phyloP scores from a whole-genome alignment of 2,888 invertebrate genomes.

The Melanostoma mellinum region DNA sequence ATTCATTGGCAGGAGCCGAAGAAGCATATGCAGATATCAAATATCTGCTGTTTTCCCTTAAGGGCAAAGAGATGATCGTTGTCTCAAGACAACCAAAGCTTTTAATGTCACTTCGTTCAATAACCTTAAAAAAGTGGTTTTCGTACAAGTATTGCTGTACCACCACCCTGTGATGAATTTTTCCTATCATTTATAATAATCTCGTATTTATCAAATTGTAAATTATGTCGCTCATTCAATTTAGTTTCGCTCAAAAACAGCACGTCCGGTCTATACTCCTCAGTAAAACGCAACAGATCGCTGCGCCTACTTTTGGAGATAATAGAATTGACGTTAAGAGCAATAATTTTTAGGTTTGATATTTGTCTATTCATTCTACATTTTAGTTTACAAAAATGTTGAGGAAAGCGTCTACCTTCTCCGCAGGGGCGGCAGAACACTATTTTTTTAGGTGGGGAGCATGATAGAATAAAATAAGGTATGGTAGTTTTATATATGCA shows the following conservation, averaged over 20 bases:
- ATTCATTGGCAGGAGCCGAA: too few species aligned
- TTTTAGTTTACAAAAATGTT: too few species aligned
- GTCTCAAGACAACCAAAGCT: conserved; percentile 15
- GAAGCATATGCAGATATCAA: too few species aligned
- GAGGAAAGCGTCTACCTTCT: too few species aligned
- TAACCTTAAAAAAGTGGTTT: neutral
- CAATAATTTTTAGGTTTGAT: too few species aligned
- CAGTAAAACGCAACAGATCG: conserved; percentile 1
- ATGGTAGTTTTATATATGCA: too few species aligned
- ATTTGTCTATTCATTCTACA: too few species aligned
- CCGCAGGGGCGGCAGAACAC: too few species aligned
- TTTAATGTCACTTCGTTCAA: conserved; percentile 1
- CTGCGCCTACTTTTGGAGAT: neutral
- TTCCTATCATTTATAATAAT: conserved; percentile 8
- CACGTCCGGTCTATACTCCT: conserved; percentile 2
- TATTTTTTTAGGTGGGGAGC: too few species aligned
- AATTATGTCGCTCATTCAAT: neutral
- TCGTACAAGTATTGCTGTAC: conserved; percentile 12
- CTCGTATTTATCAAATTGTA: conserved; percentile 10
- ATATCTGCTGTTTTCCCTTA: neutral
- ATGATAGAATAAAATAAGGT: too few species aligned
- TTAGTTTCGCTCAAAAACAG: conserved; percentile 26
- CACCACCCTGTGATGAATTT: neutral
- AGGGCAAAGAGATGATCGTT: conserved; percentile 12
- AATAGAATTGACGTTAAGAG: too few species aligned